Percentiles rank a stretch among this genome's conserved stretches.
Evolutionary conservation across 2,888 invertebrate genomes (phyloP).

Genomic region (Stictocephala bisonia): DNA sequence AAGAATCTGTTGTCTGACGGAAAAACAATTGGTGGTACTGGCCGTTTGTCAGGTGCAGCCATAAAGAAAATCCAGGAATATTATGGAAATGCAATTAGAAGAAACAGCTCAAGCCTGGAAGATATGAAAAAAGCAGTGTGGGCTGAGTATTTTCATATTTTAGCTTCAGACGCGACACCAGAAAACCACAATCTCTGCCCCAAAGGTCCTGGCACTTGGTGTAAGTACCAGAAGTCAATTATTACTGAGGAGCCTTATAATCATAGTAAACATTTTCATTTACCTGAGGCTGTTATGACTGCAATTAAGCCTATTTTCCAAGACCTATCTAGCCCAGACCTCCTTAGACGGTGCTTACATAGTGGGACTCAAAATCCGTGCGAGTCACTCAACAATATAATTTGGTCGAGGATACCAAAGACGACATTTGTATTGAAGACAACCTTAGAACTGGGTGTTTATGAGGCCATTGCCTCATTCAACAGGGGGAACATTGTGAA

Average conservation of each 20-base stretch:
- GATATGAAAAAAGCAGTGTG: slow-evolving; percentile 58
- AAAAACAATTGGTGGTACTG: slow-evolving; percentile 52
- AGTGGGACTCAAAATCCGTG: slow-evolving; percentile 47
- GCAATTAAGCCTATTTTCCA: slow-evolving; percentile 45
- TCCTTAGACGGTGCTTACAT: slow-evolving; percentile 47
- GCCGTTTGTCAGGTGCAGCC: slow-evolving; percentile 53
- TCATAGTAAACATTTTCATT: slow-evolving; percentile 43
- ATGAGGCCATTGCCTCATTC: no score
- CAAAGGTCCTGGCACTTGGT: slow-evolving; percentile 54
- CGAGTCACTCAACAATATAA: slow-evolving; percentile 23
- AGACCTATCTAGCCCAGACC: slow-evolving; percentile 46
- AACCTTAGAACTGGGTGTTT: slow-evolving; percentile 29
- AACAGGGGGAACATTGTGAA: no score
- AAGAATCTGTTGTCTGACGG: slow-evolving; percentile 40
- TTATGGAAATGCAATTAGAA: slow-evolving; percentile 57
- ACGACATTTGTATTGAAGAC: slow-evolving; percentile 7
- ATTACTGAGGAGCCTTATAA: slow-evolving; percentile 40
- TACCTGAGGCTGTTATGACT: slow-evolving; percentile 45
- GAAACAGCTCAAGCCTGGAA: slow-evolving; percentile 52
- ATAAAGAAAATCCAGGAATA: slow-evolving; percentile 56
- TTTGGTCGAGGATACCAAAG: slow-evolving; percentile 40
- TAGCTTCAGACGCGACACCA: slow-evolving; percentile 54
- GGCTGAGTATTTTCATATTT: slow-evolving; percentile 56
- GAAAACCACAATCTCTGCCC: slow-evolving; percentile 57
- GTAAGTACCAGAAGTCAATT: slow-evolving; percentile 52